Evolutionary conservation across 37 sponge, comb jelly and placozoan species (phyloP).

Genomic region (Beroe ovata): DNA sequence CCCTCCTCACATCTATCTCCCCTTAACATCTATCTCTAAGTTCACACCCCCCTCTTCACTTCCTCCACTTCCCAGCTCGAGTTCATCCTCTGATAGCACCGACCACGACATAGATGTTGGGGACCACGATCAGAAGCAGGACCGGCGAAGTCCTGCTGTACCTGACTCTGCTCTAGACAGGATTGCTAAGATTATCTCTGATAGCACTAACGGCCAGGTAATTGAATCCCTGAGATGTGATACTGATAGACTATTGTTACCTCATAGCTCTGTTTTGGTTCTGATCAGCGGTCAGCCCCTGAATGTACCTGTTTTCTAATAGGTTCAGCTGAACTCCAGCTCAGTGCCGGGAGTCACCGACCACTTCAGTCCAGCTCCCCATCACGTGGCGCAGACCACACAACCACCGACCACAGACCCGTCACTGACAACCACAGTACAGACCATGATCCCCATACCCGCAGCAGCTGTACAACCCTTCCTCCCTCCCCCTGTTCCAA

Average conservation of each 20-base stretch:
- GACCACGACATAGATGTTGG: conserved; percentile 35
- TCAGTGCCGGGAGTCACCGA: not conserved
- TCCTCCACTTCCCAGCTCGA: not conserved
- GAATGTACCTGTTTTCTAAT: not conserved
- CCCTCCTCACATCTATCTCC: not conserved
- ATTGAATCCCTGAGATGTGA: too few species aligned
- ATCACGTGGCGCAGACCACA: not conserved
- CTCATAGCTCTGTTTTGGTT: too few species aligned
- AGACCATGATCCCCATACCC: conserved; percentile 50
- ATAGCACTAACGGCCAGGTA: conserved; percentile 47
- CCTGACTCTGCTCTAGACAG: conserved; percentile 40
- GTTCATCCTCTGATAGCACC: conserved; percentile 25
- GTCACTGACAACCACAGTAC: not conserved
- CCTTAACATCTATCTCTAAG: not conserved
- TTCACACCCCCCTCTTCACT: not conserved
- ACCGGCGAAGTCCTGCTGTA: not conserved
- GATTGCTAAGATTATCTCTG: conserved; percentile 42
- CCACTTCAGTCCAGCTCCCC: not conserved
- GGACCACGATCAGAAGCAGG: conserved; percentile 6
- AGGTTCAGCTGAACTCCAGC: conserved; percentile 23
- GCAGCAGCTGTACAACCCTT: conserved; percentile 31
- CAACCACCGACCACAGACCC: not conserved
- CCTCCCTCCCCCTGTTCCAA: conserved; percentile 28
- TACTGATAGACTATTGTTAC: too few species aligned
- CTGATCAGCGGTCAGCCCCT: too few species aligned